These are phyloP conservation scores for Phrixothrix hirtus DNA, from an alignment of 2,888 invertebrate species.

Conservation along the genomic window DNA sequence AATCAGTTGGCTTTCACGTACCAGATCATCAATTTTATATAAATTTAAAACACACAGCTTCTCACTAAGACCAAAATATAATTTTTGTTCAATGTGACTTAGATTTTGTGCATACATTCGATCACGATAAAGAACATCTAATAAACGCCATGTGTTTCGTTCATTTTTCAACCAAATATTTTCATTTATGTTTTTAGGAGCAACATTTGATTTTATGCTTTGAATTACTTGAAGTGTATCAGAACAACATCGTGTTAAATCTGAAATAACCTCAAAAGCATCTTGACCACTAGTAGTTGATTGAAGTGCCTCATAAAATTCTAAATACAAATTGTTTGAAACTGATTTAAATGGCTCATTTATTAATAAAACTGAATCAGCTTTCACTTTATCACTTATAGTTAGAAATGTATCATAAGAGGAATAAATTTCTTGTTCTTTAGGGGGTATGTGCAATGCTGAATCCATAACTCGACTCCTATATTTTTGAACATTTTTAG, in stretches of 20 bases:
- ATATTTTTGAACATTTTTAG: constrained; percentile 13
- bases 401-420: constrained; percentile 28
- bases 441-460: constrained; percentile 40
- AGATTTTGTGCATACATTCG: constrained; percentile 60
- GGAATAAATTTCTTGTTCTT: constrained; percentile 5
- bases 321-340: constrained; percentile 50
- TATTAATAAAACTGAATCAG: constrained; percentile 46
- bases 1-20: constrained; percentile 76
- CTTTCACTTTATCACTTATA: constrained; percentile 40
- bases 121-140: constrained; percentile 82
- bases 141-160: constrained; percentile 84
- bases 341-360: constrained; percentile 49
- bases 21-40: constrained; percentile 61
- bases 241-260: constrained; percentile 52
- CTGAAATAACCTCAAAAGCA: constrained; percentile 48
- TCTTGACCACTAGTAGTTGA: constrained; percentile 47
- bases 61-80: constrained; percentile 60
- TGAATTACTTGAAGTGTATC: constrained; percentile 51
- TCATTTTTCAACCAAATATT: constrained; percentile 74
- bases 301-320: constrained; percentile 53
- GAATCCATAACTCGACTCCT: constrained; percentile 33
- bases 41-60: constrained; percentile 62
- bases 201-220: constrained; percentile 50
- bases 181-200: constrained; percentile 39
- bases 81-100: constrained; percentile 42